phyloP scores from a whole-genome alignment of 2,113 vertebrate genomes.

The Reinhardtius hippoglossoides region DNA sequence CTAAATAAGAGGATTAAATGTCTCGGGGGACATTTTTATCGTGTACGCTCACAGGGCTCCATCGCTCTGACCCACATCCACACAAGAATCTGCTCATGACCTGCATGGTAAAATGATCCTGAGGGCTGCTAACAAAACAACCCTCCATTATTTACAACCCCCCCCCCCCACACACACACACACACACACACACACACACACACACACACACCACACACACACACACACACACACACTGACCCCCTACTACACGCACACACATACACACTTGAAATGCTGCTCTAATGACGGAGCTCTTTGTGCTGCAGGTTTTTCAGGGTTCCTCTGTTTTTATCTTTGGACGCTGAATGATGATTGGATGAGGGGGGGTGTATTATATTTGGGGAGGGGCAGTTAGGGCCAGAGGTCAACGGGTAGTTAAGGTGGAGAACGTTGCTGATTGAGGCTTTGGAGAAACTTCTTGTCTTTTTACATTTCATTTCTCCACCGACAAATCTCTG shows the following conservation, averaged over 20 bases:
- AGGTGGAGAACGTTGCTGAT: neutral
- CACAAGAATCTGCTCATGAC: neutral
- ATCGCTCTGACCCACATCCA: constrained; percentile 15
- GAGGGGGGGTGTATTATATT: neutral
- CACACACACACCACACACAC: neutral
- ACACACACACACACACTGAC: neutral
- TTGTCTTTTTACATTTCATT: too few relatives aligned
- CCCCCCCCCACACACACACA: constrained; percentile 8
- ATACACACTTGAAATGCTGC: constrained; percentile 5
- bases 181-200: neutral
- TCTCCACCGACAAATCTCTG: too few relatives aligned
- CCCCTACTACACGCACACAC: neutral
- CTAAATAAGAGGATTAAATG: constrained; percentile 28
- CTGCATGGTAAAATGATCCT: constrained; percentile 10
- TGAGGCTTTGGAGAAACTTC: too few relatives aligned
- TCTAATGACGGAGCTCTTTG: too few relatives aligned
- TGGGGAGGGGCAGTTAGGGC: neutral
- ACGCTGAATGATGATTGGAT: neutral
- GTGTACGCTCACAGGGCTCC: neutral
- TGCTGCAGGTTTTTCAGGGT: constrained; percentile 18
- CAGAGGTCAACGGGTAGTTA: constrained; percentile 47
- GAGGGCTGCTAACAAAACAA: constrained; percentile 34
- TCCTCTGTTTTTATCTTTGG: neutral
- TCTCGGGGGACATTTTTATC: neutral
- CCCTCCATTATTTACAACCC: neutral